phyloP scores from a whole-genome alignment of 2,888 invertebrate species.

The Liopterus haemorrhoidalis region DNA sequence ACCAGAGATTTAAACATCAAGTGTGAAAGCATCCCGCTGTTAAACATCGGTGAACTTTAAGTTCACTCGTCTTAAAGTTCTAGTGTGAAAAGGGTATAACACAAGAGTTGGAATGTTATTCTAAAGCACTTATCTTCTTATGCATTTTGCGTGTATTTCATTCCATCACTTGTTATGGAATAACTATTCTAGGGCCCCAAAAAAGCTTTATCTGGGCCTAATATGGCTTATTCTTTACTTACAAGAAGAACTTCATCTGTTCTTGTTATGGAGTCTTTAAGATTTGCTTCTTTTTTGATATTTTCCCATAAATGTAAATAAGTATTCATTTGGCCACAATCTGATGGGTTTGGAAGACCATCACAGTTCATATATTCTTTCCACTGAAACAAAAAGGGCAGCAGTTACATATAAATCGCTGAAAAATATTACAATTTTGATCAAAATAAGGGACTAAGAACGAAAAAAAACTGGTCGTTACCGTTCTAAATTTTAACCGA shows the following conservation, averaged over 20 bases:
- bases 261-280: conserved; percentile 43
- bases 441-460: no score
- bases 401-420: not conserved
- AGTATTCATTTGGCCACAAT: conserved; percentile 49
- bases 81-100: no score
- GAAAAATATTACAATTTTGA: no score
- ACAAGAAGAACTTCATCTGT: conserved; percentile 46
- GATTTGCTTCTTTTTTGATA: conserved; percentile 42
- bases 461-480: no score
- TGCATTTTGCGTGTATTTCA: no score
- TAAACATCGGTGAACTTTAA: no score
- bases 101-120: no score
- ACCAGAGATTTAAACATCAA: no score
- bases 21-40: no score
- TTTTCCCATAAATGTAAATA: conserved; percentile 51
- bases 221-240: conserved; percentile 32
- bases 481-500: no score
- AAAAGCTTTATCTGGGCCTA: not conserved
- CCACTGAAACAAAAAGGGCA: conserved; percentile 45
- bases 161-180: not conserved
- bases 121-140: no score
- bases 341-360: conserved; percentile 50
- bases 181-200: not conserved
- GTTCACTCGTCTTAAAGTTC: no score
- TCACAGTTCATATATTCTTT: conserved; percentile 50